Evolutionary conservation across 35 echinoderm and acorn worm genomes (phyloP).

Genomic region (Antedon bifida): DNA sequence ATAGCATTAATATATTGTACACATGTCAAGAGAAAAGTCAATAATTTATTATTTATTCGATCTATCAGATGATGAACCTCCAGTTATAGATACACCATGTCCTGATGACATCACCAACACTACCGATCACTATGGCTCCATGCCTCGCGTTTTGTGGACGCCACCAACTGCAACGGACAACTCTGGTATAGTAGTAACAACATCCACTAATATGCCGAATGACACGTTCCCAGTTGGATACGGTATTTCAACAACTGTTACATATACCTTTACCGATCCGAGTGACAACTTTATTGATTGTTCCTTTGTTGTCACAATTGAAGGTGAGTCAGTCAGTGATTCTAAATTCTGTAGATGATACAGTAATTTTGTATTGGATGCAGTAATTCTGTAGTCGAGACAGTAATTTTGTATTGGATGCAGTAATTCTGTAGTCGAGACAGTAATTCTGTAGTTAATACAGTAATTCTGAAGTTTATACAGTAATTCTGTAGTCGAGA

Average conservation of each 20-base stretch:
- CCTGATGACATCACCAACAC: neutral
- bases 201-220: conserved; percentile 6
- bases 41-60: no score
- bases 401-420: neutral
- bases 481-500: no score
- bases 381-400: no score
- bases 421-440: no score
- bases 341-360: neutral
- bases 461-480: no score
- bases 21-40: no score
- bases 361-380: neutral
- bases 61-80: neutral
- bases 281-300: conserved; percentile 16
- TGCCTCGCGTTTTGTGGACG: conserved; percentile 29
- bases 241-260: conserved; percentile 8
- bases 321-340: neutral
- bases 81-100: neutral
- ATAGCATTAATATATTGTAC: no score
- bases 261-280: conserved; percentile 38
- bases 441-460: no score
- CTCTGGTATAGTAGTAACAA: neutral
- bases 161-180: conserved; percentile 42
- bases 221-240: conserved; percentile 15
- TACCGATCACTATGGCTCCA: neutral
- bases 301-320: conserved; percentile 30